Conservation (phyloP, 2,113 vertebrate genomes). For the Ictalurus punctatus region DNA sequence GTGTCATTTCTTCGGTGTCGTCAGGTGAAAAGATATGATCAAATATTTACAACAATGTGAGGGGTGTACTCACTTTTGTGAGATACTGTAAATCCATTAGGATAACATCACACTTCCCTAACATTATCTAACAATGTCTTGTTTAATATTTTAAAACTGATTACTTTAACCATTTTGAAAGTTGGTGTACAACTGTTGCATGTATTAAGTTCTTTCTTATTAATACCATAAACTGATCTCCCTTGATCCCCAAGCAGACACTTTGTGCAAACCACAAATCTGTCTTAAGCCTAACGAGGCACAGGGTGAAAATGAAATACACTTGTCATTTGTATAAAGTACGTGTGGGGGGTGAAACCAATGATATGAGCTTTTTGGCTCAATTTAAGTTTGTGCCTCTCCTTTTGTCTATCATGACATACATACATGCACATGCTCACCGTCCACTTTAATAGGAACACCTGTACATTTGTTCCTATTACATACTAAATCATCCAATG, state of each 20-base stretch:
- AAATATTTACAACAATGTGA: too few species aligned
- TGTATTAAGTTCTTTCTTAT: background rate
- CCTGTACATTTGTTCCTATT: too few species aligned
- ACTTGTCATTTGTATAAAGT: slow-evolving; percentile 21
- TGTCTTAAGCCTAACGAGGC: background rate
- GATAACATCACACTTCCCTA: background rate
- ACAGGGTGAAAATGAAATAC: slow-evolving; percentile 33
- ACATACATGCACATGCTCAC: background rate
- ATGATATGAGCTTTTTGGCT: background rate
- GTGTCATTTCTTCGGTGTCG: too few species aligned
- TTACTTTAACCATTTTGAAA: slow-evolving; percentile 20
- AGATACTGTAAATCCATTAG: background rate
- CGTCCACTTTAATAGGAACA: background rate
- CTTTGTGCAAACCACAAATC: background rate
- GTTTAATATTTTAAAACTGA: background rate
- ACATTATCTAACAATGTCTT: slow-evolving; percentile 6
- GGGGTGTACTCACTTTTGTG: too few species aligned
- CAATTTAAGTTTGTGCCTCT: background rate
- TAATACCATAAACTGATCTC: background rate
- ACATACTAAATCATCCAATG: too few species aligned
- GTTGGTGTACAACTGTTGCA: background rate
- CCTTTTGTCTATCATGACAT: too few species aligned
- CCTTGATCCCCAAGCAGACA: background rate
- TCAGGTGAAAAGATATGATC: too few species aligned
- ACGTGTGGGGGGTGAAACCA: slow-evolving; percentile 9